Conservation (phyloP, 2,113 vertebrate genomes). For the Ramphastos sulfuratus region DNA sequence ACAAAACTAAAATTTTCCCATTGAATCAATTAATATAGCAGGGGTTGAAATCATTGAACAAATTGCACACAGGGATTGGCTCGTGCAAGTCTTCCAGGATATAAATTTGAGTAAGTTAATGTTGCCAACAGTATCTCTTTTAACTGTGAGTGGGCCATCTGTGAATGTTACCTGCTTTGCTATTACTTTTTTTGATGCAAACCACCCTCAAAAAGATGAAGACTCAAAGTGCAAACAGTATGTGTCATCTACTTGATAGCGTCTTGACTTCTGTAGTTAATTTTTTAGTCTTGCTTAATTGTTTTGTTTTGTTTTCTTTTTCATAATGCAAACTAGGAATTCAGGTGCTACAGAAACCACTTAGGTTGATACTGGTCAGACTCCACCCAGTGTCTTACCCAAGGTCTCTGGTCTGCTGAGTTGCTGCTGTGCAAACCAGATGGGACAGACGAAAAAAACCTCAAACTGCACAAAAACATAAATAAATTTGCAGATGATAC, state of each 20-base stretch:
- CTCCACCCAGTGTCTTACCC: background rate
- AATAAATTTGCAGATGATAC: background rate
- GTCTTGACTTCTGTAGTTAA: background rate
- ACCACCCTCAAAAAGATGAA: background rate
- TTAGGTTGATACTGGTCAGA: background rate
- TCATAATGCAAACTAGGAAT: background rate
- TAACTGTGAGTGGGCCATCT: background rate
- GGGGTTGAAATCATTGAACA: background rate
- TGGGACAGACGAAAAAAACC: background rate
- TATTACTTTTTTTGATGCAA: background rate
- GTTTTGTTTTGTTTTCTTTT: background rate
- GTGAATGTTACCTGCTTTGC: background rate
- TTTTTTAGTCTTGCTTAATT: background rate
- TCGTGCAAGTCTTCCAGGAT: background rate
- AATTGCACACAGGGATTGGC: background rate
- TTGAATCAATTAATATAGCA: slow-evolving; percentile 16
- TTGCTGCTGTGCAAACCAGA: background rate
- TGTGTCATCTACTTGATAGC: background rate
- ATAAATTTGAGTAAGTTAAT: background rate
- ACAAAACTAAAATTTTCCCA: background rate
- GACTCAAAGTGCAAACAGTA: background rate
- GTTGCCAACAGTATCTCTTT: background rate
- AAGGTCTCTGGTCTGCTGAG: background rate
- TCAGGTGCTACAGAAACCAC: background rate
- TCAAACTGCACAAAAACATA: background rate